Percentiles rank a stretch among this genome's conserved stretches.
Conservation (phyloP, 2,797 vertebrate genomes). For the Miichthys miiuy region DNA sequence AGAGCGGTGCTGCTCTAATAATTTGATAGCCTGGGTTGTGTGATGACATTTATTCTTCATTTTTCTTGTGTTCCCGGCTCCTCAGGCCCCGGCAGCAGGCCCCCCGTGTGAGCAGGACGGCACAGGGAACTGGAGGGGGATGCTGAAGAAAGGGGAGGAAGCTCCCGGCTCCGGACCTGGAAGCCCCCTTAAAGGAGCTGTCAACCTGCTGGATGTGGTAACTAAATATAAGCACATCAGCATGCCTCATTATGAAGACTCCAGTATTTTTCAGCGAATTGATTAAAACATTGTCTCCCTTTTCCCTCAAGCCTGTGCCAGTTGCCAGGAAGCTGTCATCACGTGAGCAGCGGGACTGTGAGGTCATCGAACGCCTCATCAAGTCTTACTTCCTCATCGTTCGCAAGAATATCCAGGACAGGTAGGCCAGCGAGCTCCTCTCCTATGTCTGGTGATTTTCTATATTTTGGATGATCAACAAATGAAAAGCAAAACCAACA, state of each 20-base stretch:
- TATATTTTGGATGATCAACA: background rate
- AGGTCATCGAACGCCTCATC: constrained; percentile 98
- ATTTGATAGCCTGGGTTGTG: background rate
- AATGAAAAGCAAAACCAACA: background rate
- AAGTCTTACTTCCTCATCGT: constrained; percentile 99
- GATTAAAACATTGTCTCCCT: background rate
- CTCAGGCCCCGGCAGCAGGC: constrained; percentile 69
- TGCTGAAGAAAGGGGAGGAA: constrained; percentile 95
- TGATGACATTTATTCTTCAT: background rate
- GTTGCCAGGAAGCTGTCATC: constrained; percentile 97
- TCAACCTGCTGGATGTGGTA: constrained; percentile 98
- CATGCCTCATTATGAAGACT: background rate
- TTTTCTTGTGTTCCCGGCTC: constrained; percentile 14
- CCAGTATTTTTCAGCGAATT: background rate
- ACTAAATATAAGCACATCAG: background rate
- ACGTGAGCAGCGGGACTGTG: constrained; percentile 97
- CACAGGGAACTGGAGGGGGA: constrained; percentile 95
- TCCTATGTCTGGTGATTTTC: background rate
- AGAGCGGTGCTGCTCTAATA: background rate
- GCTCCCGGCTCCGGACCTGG: constrained; percentile 85
- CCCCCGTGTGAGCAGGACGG: constrained; percentile 87
- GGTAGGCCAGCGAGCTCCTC: constrained; percentile 81
- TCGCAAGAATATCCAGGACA: constrained; percentile 99
- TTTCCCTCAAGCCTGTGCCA: constrained; percentile 90
- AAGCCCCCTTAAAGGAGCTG: constrained; percentile 94